Conservation (phyloP, 2,797 vertebrate species). For the Chaetodon trifasciatus region DNA sequence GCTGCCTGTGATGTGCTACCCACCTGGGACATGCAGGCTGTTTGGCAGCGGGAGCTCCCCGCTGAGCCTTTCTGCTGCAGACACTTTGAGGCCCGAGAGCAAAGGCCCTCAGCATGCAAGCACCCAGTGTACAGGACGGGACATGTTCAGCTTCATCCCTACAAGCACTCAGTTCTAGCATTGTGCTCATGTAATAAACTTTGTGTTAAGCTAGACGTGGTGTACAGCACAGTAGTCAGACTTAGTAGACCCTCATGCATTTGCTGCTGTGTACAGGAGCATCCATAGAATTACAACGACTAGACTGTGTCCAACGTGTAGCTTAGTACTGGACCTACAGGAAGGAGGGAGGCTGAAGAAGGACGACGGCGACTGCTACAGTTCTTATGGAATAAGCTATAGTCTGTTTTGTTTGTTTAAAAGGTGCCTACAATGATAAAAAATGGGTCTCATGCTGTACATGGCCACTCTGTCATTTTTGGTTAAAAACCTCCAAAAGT, state of each 20-base stretch:
- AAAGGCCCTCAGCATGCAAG: constrained; percentile 25
- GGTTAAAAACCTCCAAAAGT: constrained; percentile 25
- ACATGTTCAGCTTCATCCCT: constrained; percentile 34
- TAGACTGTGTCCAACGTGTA: constrained; percentile 29
- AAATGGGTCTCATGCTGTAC: constrained; percentile 45
- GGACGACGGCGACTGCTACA: constrained; percentile 1
- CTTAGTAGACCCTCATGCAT: constrained; percentile 42
- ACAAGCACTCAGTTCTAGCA: constrained; percentile 34
- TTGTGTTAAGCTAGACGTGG: constrained; percentile 32
- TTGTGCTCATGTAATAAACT: constrained; percentile 34
- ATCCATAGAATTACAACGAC: constrained; percentile 12
- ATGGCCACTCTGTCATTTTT: constrained; percentile 29
- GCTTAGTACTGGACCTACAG: constrained; percentile 40
- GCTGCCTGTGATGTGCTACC: constrained; percentile 9
- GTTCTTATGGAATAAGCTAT: constrained; percentile 68
- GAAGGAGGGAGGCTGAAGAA: background rate
- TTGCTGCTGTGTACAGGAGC: constrained; percentile 61
- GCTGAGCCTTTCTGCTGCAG: constrained; percentile 25
- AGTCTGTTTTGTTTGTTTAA: constrained; percentile 46
- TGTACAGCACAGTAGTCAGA: constrained; percentile 44
- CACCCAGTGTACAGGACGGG: background rate
- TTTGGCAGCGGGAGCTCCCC: constrained; percentile 15
- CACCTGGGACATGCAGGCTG: constrained; percentile 39
- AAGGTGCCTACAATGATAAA: constrained; percentile 64
- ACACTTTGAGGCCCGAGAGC: constrained; percentile 8